phyloP scores from a whole-genome alignment of 1,140 invertebrate species.

The Drosophila lowei region DNA sequence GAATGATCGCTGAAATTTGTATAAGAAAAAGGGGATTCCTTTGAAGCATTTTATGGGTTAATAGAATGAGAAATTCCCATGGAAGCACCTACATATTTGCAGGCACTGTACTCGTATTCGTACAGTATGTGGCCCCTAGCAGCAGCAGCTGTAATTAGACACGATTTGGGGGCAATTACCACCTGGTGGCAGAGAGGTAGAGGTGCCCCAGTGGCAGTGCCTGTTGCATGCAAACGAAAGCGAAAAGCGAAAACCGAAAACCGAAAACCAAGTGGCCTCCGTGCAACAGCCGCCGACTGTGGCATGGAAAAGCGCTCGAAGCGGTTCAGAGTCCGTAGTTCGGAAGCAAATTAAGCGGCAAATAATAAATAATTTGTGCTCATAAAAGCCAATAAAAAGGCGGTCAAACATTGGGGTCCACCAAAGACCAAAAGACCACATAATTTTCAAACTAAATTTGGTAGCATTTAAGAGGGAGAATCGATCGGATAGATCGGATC shows the following conservation, averaged over 20 bases:
- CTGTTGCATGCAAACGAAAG: conserved; percentile 36
- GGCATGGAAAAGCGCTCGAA: conserved; percentile 13
- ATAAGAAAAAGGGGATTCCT: too few relatives aligned
- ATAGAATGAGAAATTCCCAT: too few relatives aligned
- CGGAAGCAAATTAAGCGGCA: conserved; percentile 74
- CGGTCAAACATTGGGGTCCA: conserved; percentile 37
- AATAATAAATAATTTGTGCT: conserved; percentile 79
- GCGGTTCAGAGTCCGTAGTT: conserved; percentile 57
- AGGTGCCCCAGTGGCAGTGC: neutral
- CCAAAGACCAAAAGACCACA: conserved; percentile 24
- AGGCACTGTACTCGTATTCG: conserved; percentile 18
- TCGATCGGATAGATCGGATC: conserved; percentile 18
- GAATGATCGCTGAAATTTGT: too few relatives aligned
- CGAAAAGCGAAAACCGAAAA: conserved; percentile 10
- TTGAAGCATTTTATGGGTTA: too few relatives aligned
- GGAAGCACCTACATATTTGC: neutral
- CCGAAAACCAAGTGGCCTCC: conserved; percentile 11
- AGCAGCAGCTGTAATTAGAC: conserved; percentile 66
- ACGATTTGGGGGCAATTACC: conserved; percentile 76
- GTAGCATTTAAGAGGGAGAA: conserved; percentile 75
- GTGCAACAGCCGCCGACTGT: conserved; percentile 13
- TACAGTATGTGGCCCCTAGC: too few relatives aligned
- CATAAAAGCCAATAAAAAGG: conserved; percentile 77
- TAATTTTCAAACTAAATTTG: conserved; percentile 75
- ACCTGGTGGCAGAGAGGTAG: conserved; percentile 48